Evolutionary conservation across 2,113 vertebrate species (phyloP).

Genomic region (Grammomys dolichurus): DNA sequence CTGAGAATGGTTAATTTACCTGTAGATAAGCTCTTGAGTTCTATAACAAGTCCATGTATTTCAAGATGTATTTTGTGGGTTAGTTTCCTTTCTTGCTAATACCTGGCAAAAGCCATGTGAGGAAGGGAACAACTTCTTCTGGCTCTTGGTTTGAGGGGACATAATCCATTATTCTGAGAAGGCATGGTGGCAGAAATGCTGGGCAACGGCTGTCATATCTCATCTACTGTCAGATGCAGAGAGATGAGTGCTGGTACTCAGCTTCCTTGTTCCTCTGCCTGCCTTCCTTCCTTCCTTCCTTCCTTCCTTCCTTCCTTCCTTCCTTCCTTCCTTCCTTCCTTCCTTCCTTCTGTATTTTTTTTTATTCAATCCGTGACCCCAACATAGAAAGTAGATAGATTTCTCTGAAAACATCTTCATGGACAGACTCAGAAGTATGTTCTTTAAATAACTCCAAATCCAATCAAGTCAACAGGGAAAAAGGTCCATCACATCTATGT

Average conservation of each 20-base stretch:
- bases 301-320: too few relatives aligned
- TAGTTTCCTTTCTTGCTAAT: neutral
- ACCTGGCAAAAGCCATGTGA: neutral
- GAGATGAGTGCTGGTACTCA: neutral
- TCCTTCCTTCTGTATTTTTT: neutral
- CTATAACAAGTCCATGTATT: neutral
- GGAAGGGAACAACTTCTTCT: neutral
- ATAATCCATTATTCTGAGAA: neutral
- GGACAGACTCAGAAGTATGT: too few relatives aligned
- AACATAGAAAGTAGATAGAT: neutral
- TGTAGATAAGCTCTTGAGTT: conserved; percentile 17
- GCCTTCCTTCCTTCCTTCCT: too few relatives aligned
- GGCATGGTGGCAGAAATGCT: neutral
- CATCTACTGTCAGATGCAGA: neutral
- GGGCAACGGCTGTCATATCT: neutral
- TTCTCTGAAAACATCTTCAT: neutral
- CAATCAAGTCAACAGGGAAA: neutral
- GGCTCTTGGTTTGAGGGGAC: neutral
- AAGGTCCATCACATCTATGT: neutral
- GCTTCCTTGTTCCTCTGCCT: neutral
- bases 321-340: too few relatives aligned
- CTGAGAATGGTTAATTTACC: conserved; percentile 29
- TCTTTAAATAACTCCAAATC: neutral
- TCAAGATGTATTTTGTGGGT: conserved; percentile 20
- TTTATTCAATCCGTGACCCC: neutral